Evolutionary conservation across 2,888 invertebrate species (phyloP).

Genomic region (Dryobotodes eremita): DNA sequence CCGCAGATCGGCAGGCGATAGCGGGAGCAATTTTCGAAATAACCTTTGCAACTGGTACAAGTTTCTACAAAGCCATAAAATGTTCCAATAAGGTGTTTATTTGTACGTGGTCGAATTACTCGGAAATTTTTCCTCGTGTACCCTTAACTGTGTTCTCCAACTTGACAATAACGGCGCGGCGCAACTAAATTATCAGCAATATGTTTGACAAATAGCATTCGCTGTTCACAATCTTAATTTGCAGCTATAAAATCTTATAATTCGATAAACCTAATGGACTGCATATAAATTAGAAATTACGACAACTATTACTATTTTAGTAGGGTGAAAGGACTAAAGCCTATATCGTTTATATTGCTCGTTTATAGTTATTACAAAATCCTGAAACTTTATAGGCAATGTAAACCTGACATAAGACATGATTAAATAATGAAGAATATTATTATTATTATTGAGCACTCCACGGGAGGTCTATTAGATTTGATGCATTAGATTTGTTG

Average conservation of each 20-base stretch:
- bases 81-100: slow-evolving; percentile 61
- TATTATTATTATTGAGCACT: slow-evolving; percentile 19
- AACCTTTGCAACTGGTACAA: slow-evolving; percentile 47
- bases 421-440: slow-evolving; percentile 23
- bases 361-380: slow-evolving; percentile 55
- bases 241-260: slow-evolving; percentile 59
- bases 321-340: slow-evolving; percentile 60
- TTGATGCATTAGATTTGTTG: neutral
- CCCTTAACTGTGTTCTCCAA: slow-evolving; percentile 33
- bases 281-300: slow-evolving; percentile 68
- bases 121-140: slow-evolving; percentile 42
- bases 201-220: slow-evolving; percentile 57
- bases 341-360: slow-evolving; percentile 44
- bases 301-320: slow-evolving; percentile 60
- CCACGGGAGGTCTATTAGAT: neutral
- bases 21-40: slow-evolving; percentile 60
- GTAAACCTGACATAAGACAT: slow-evolving; percentile 28
- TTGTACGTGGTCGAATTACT: slow-evolving; percentile 58
- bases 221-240: slow-evolving; percentile 55
- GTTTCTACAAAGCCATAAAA: slow-evolving; percentile 57
- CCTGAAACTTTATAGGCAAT: slow-evolving; percentile 32
- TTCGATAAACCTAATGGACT: slow-evolving; percentile 66
- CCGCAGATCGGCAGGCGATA: slow-evolving; percentile 63
- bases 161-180: slow-evolving; percentile 41
- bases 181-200: slow-evolving; percentile 64